Conservation (phyloP, 1,140 invertebrate species). For the Drosophila baimaii region DNA sequence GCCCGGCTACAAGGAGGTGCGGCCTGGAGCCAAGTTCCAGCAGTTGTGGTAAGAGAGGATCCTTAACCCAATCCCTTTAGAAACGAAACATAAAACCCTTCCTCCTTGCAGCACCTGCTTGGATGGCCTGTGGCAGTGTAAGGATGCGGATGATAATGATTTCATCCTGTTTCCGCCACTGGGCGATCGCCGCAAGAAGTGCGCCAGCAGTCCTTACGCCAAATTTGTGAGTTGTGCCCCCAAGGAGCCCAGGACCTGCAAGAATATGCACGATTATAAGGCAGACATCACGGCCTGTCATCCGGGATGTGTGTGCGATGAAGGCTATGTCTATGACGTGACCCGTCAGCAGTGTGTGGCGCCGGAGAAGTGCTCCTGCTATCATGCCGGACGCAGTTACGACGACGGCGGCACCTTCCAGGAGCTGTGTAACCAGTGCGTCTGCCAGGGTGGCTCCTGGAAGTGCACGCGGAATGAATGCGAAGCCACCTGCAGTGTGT, state of each 20-base stretch:
- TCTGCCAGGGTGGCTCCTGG: conserved; percentile 89
- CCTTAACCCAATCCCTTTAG: conserved; percentile 81
- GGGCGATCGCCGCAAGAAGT: conserved; percentile 86
- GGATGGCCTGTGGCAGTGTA: conserved; percentile 91
- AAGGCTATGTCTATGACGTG: conserved; percentile 90
- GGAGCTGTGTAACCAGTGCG: conserved; percentile 92
- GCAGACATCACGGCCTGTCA: conserved; percentile 87
- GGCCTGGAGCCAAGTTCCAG: conserved; percentile 87
- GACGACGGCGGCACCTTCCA: conserved; percentile 90
- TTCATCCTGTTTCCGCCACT: neutral
- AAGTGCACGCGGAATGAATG: conserved; percentile 87
- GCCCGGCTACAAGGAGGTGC: conserved; percentile 90
- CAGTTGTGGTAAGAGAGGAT: conserved; percentile 76
- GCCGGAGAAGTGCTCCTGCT: conserved; percentile 91
- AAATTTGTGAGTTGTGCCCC: conserved; percentile 91
- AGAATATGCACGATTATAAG: conserved; percentile 89
- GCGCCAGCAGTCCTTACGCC: conserved; percentile 86
- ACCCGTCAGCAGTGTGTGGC: conserved; percentile 88
- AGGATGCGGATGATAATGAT: conserved; percentile 85
- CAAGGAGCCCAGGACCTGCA: conserved; percentile 90
- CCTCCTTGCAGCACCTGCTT: conserved; percentile 86
- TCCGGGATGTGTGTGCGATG: conserved; percentile 91
- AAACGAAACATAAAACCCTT: neutral
- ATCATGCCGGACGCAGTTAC: conserved; percentile 93
- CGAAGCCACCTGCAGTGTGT: conserved; percentile 89